Evolutionary conservation across 2,888 invertebrate species (phyloP).

Genomic region (Zygogramma bicolorata): DNA sequence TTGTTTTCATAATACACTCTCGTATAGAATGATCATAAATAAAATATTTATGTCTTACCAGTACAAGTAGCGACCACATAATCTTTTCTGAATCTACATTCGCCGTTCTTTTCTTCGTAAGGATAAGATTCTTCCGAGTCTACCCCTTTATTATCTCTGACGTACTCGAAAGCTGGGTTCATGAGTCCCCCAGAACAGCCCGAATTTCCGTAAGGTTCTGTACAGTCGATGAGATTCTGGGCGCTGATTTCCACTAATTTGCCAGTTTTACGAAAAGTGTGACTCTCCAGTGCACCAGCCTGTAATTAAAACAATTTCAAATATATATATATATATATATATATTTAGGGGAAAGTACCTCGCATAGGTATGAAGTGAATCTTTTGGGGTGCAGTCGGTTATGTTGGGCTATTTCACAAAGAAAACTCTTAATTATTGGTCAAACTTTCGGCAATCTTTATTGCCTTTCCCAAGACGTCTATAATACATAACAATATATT

Average conservation of each 20-base stretch:
- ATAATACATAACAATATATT: too few species aligned
- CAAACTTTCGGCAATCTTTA: too few species aligned
- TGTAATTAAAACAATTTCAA: slow-evolving; percentile 52
- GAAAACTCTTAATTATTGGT: too few species aligned
- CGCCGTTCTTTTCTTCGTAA: slow-evolving; percentile 60
- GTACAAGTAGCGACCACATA: slow-evolving; percentile 53
- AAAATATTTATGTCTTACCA: slow-evolving; percentile 43
- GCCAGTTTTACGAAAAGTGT: slow-evolving; percentile 69
- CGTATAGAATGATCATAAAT: neutral
- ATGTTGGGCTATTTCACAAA: too few species aligned
- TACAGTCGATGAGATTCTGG: slow-evolving; percentile 72
- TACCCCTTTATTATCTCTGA: slow-evolving; percentile 69
- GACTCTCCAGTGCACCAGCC: slow-evolving; percentile 73
- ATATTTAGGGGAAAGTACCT: too few species aligned
- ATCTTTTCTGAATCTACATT: slow-evolving; percentile 53
- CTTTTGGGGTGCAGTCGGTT: too few species aligned
- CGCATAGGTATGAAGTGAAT: too few species aligned
- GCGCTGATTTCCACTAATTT: slow-evolving; percentile 69
- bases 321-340: neutral
- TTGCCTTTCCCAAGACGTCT: too few species aligned
- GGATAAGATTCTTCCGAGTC: slow-evolving; percentile 71
- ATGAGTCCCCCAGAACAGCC: slow-evolving; percentile 71
- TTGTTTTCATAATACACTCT: too few species aligned
- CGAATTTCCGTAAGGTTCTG: slow-evolving; percentile 67
- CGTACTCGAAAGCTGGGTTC: slow-evolving; percentile 69